A percentile compares a stretch with the other conserved stretches of the same genome.
These are phyloP conservation scores for Oreochromis grahami DNA, from an alignment of 2,797 vertebrate genomes.

Conservation along the genomic window DNA sequence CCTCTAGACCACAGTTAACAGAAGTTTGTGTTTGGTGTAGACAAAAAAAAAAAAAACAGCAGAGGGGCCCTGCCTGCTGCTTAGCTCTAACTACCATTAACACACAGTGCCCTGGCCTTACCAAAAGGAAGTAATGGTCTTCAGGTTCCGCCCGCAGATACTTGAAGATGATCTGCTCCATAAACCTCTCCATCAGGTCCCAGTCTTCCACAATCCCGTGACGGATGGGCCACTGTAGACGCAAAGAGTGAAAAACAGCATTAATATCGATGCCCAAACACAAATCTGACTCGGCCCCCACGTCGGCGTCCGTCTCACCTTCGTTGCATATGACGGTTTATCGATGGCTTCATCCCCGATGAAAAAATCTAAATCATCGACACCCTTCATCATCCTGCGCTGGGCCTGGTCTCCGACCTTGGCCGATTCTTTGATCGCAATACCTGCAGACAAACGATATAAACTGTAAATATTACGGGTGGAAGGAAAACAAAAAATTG, in stretches of 20 bases:
- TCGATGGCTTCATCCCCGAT: conserved; percentile 99
- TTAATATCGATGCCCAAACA: background rate
- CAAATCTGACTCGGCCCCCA: rapidly evolving
- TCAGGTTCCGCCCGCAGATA: conserved; percentile 97
- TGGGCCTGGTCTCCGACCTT: conserved; percentile 98
- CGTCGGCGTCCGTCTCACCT: conserved; percentile 69
- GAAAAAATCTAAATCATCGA: conserved; percentile 98
- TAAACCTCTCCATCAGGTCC: conserved; percentile 98
- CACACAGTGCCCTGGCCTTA: conserved; percentile 46
- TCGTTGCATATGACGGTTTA: conserved; percentile 95
- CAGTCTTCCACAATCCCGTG: conserved; percentile 98
- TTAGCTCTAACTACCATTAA: background rate
- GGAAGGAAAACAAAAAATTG: background rate
- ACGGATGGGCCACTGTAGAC: conserved; percentile 91
- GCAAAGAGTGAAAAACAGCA: background rate
- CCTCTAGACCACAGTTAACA: background rate
- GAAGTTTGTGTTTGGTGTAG: background rate
- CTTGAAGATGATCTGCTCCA: conserved; percentile 99
- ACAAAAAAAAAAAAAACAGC: background rate
- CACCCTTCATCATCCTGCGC: conserved; percentile 95
- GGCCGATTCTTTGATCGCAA: conserved; percentile 97
- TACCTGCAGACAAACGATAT: conserved; percentile 76
- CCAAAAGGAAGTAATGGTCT: conserved; percentile 97
- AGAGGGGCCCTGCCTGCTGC: background rate
- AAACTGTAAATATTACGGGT: background rate